Conservation (phyloP, 2,888 invertebrate species). For the Nemoura dubitans region DNA sequence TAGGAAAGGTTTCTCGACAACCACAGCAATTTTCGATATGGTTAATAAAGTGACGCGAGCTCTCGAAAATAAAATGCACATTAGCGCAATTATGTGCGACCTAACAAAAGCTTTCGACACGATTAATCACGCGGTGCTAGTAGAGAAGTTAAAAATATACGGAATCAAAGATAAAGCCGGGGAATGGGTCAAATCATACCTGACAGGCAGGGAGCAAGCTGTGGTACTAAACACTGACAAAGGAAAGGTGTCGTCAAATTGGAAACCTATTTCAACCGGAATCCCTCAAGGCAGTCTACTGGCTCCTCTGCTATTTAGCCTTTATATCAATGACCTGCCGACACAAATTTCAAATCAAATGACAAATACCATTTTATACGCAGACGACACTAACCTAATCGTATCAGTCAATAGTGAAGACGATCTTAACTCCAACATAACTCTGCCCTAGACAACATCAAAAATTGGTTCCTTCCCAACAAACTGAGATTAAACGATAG, state of each 20-base stretch:
- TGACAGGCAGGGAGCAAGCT: constrained; percentile 13
- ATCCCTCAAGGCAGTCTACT: constrained; percentile 4
- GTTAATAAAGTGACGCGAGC: not conserved
- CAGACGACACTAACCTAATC: constrained; percentile 1
- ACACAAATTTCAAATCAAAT: not conserved
- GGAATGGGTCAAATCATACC: not conserved
- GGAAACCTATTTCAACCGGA: not conserved
- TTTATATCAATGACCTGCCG: not conserved
- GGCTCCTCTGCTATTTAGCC: constrained; percentile 1
- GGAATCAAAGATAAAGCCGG: not conserved
- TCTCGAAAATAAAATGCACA: not conserved
- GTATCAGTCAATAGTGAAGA: not conserved
- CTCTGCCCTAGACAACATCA: not conserved
- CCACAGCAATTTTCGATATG: not conserved
- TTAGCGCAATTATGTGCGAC: not conserved
- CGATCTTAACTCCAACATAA: not conserved
- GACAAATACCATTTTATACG: not conserved
- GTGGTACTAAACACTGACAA: not conserved
- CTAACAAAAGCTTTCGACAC: not conserved
- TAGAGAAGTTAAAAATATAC: not conserved
- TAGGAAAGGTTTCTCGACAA: not conserved
- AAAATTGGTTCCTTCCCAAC: not conserved
- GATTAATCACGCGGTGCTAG: not conserved
- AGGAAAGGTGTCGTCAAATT: not conserved
- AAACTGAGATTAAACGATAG: not conserved